A percentile compares a stretch with the other conserved stretches of the same genome.
These are phyloP conservation scores for Aethina tumida DNA, from an alignment of 1,140 invertebrate genomes.

Conservation along the genomic window DNA sequence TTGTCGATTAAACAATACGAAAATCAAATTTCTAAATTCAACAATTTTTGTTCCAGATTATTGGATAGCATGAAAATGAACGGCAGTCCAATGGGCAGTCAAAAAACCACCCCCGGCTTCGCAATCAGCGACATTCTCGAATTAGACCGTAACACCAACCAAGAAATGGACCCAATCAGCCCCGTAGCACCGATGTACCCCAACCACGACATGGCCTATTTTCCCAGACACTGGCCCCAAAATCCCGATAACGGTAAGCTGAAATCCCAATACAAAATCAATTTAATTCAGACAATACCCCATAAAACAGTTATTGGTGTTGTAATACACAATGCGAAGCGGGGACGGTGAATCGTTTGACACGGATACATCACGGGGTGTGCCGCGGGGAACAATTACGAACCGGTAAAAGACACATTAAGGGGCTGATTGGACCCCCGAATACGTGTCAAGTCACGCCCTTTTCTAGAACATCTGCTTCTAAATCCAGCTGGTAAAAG, in stretches of 20 bases:
- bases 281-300: background rate
- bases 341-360: slow-evolving; percentile 1
- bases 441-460: no score
- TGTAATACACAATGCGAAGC: background rate
- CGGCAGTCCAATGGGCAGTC: slow-evolving; percentile 27
- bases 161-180: slow-evolving; percentile 23
- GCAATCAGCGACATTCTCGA: slow-evolving; percentile 56
- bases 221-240: slow-evolving; percentile 28
- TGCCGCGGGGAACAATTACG: slow-evolving; percentile 11
- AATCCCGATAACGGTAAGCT: slow-evolving; percentile 28
- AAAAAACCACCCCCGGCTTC: slow-evolving; percentile 43
- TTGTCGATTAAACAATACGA: no score
- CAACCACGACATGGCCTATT: slow-evolving; percentile 17
- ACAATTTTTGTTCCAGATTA: slow-evolving; percentile 40
- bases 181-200: slow-evolving; percentile 19
- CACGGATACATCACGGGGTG: slow-evolving; percentile 6
- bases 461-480: no score
- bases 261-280: background rate
- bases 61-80: slow-evolving; percentile 59
- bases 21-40: no score
- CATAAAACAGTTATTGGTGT: background rate
- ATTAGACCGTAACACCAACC: slow-evolving; percentile 34
- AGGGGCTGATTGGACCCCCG: slow-evolving; percentile 4
- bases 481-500: no score
- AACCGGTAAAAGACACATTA: slow-evolving; percentile 15